phyloP scores from a whole-genome alignment of 2,888 invertebrate species.

The Vannuccia rotundouncinata region DNA sequence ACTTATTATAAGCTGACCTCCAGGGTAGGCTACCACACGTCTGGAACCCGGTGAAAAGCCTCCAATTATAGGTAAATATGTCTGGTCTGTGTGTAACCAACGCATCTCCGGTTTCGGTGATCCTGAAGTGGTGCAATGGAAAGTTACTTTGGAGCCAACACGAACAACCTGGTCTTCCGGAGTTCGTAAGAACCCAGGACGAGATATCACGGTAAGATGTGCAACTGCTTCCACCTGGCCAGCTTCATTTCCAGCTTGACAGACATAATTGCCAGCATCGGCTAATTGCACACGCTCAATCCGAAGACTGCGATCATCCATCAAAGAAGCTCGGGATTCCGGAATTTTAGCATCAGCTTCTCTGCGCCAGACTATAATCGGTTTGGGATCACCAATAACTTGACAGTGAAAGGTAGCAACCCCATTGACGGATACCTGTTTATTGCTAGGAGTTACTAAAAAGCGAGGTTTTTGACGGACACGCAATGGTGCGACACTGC shows the following conservation, averaged over 20 bases:
- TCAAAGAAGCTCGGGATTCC: background rate
- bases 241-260: constrained; percentile 35
- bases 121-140: constrained; percentile 25
- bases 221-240: constrained; percentile 30
- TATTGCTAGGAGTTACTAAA: constrained; percentile 30
- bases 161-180: constrained; percentile 33
- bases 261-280: constrained; percentile 35
- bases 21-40: background rate
- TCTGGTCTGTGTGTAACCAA: constrained; percentile 2
- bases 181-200: constrained; percentile 31
- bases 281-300: constrained; percentile 32
- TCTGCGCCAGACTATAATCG: constrained; percentile 33
- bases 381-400: constrained; percentile 35
- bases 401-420: constrained; percentile 35
- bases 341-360: constrained; percentile 28
- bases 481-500: background rate
- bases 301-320: constrained; percentile 27
- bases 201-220: constrained; percentile 12
- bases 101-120: constrained; percentile 27
- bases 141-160: constrained; percentile 25
- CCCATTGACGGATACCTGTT: constrained; percentile 30
- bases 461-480: constrained; percentile 36
- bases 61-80: background rate
- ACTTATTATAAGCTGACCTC: constrained; percentile 31
- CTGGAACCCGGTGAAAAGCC: background rate